Evolutionary conservation across 2,888 invertebrate species (phyloP).

Genomic region (Uropetala carovei): DNA sequence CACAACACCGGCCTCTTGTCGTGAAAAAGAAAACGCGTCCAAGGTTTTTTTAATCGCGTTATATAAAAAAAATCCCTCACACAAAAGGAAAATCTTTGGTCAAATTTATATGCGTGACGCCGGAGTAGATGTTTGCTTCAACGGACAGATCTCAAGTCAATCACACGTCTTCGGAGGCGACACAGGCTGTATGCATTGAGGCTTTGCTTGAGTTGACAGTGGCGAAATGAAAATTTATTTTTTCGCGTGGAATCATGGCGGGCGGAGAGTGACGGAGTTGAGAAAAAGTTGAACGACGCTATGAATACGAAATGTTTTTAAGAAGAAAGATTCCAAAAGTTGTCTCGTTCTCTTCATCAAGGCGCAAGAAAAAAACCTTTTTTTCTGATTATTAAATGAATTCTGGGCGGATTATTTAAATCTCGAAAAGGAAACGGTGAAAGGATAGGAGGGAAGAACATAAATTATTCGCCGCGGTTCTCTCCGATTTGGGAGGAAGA

Average conservation of each 20-base stretch:
- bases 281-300: background rate
- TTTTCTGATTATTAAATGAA: background rate
- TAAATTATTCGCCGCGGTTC: background rate
- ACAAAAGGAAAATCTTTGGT: background rate
- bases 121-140: background rate
- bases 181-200: background rate
- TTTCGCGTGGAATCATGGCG: background rate
- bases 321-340: background rate
- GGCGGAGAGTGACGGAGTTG: background rate
- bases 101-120: background rate
- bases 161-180: background rate
- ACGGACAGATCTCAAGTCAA: background rate
- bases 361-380: background rate
- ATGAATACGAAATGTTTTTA: slow-evolving; percentile 10
- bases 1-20: no score
- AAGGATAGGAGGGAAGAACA: background rate
- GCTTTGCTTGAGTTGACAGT: background rate
- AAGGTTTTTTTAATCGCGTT: background rate
- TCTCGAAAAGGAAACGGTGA: background rate
- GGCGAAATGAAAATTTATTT: background rate
- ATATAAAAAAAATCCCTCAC: background rate
- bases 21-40: no score
- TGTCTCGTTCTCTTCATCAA: background rate
- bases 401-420: background rate
- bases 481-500: background rate